These are phyloP conservation scores for Glandiceps talaboti DNA, from an alignment of 53 echinoderm and acorn worm genomes.

Conservation along the genomic window DNA sequence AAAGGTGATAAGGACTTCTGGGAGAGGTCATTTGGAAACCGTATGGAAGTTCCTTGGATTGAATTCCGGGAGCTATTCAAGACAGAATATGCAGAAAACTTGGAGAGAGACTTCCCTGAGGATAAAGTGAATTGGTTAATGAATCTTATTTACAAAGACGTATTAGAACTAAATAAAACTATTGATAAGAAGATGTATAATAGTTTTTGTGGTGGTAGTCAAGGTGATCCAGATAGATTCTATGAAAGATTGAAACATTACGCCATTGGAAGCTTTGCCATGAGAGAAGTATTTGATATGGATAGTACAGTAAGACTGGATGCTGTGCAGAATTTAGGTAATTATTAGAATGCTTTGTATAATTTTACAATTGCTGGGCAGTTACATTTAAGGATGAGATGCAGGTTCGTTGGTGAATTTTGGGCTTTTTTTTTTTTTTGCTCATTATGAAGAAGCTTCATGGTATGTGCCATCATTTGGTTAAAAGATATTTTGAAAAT, in stretches of 20 bases:
- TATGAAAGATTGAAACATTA: conserved; percentile 3
- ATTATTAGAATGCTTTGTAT: too few relatives aligned
- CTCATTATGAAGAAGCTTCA: too few relatives aligned
- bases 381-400: too few relatives aligned
- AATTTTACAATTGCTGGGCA: too few relatives aligned
- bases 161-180: conserved; percentile 44
- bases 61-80: conserved; percentile 56
- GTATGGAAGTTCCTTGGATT: conserved; percentile 48
- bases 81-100: conserved; percentile 33
- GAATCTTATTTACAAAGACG: conserved; percentile 72
- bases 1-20: conserved; percentile 51
- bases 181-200: conserved; percentile 47
- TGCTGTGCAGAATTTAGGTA: conserved; percentile 11
- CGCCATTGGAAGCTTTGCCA: conserved; percentile 2
- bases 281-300: conserved; percentile 8
- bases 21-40: conserved; percentile 46
- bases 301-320: conserved; percentile 13
- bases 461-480: too few relatives aligned
- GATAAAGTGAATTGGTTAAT: conserved; percentile 47
- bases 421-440: too few relatives aligned
- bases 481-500: too few relatives aligned
- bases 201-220: not conserved
- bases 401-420: too few relatives aligned
- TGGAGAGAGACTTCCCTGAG: conserved; percentile 20
- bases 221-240: conserved; percentile 8